Conservation (phyloP, 1,140 invertebrate species). For the Aphelenchoides avenae region DNA sequence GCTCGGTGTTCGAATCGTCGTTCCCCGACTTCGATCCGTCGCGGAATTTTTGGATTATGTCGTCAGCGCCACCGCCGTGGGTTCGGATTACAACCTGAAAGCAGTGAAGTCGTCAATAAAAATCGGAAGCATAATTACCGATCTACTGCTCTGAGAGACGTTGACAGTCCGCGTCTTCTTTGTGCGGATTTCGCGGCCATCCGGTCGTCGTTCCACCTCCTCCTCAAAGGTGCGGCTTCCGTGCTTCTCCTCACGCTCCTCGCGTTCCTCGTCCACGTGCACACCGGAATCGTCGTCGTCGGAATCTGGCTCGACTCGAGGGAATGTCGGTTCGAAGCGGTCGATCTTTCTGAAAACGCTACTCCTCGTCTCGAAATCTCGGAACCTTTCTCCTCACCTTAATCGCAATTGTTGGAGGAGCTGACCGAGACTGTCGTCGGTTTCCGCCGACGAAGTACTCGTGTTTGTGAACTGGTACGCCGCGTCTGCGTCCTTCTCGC, state of each 20-base stretch:
- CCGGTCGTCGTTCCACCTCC: slow-evolving; percentile 34
- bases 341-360: slow-evolving; percentile 41
- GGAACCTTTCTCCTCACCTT: slow-evolving; percentile 8
- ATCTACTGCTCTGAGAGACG: slow-evolving; percentile 23
- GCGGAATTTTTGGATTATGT: neutral
- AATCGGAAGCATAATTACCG: neutral
- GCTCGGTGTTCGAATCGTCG: too few species aligned
- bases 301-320: slow-evolving; percentile 29
- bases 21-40: neutral
- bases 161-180: slow-evolving; percentile 43
- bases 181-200: slow-evolving; percentile 34
- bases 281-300: slow-evolving; percentile 36
- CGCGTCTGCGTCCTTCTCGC: neutral
- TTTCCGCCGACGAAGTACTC: neutral
- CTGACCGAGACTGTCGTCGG: slow-evolving; percentile 27
- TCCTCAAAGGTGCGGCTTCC: slow-evolving; percentile 40
- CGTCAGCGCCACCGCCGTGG: neutral
- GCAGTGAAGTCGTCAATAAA: neutral
- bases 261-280: slow-evolving; percentile 33
- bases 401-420: slow-evolving; percentile 33
- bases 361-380: neutral
- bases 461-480: slow-evolving; percentile 13
- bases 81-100: neutral
- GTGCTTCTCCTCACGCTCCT: slow-evolving; percentile 41
- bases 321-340: slow-evolving; percentile 34